Base-by-base conservation (phyloP, 2,113 vertebrate species). In the Petromus typicus region DNA sequence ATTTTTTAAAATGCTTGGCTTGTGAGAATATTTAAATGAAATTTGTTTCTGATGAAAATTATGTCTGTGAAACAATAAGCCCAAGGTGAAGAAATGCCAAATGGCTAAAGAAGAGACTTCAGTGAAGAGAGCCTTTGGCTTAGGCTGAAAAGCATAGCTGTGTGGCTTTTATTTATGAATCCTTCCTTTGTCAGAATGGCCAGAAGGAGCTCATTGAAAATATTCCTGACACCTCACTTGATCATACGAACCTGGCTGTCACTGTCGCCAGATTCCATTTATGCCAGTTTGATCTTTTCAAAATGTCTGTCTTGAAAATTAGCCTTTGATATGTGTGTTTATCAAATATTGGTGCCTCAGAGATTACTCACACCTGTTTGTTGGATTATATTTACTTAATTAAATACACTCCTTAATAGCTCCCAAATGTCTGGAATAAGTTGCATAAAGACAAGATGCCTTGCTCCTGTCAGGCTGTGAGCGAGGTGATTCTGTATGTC, bases 331-430 rank as follows among this genome's bases (percentile, higher is more conserved):
- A 67, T 87, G 64, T 67, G 76, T 71, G 48, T 54, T 86, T 20
- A 78, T n/a, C 56, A 59, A 89, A 40, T 89, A 76, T 91, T 75
- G 84, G 45, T 96, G 23, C 63, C 96, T 95, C 43, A 80, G 89
- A 51, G 69, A 95, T 57, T 92, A 73, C 34, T 82, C 59, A 93
- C 23, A 93, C 5, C 51, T 94, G 71, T 89, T 64, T 61, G 59
- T 90, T 32, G 90, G 61, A 82, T 75, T 95, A 73, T 23, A 10
- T 97, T 97, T 97, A 90, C 80, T 78, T 87, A 61, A 57, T 71
- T 85, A 95, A 90, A 87, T 34, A 97, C 82, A 95, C 11, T 82
- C 32, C 11, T 94, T 95, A 95, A 88, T 92, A 86, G 40, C 59
- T 96, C 32, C 90, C 85, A 86, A 43, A 17, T 86, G 25, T 51